A percentile compares a stretch with the other conserved stretches of the same genome.
Evolutionary conservation across 2,888 invertebrate species (phyloP).

Genomic region (Neelides folsomi): DNA sequence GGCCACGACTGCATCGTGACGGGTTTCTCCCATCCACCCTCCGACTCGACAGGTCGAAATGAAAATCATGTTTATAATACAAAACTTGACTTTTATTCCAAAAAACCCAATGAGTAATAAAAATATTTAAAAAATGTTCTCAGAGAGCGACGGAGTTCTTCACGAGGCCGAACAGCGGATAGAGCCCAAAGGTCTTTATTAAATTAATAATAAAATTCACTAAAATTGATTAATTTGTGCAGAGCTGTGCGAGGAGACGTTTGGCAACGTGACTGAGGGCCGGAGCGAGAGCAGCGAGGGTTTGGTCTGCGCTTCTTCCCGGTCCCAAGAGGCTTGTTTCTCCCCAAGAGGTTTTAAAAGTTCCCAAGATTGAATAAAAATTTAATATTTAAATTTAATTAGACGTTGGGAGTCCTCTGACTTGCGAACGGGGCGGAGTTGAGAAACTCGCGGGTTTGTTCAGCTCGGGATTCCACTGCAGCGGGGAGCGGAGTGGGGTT

Average conservation of each 20-base stretch:
- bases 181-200: conserved; percentile 16
- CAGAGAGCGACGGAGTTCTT: conserved; percentile 26
- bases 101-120: too few relatives aligned
- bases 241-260: neutral
- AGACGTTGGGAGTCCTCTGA: conserved; percentile 28
- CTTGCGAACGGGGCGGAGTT: conserved; percentile 14
- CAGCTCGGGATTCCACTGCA: conserved; percentile 28
- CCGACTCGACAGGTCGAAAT: neutral
- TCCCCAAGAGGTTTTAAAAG: neutral
- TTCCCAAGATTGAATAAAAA: neutral
- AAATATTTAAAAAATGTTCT: conserved; percentile 4
- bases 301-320: too few relatives aligned
- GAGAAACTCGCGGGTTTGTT: conserved; percentile 24
- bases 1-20: conserved; percentile 27
- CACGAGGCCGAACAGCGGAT: conserved; percentile 29
- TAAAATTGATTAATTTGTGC: conserved; percentile 3
- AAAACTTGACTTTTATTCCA: neutral
- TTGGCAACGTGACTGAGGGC: too few relatives aligned
- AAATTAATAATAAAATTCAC: conserved; percentile 5
- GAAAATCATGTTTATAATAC: neutral
- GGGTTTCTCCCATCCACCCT: conserved; percentile 25
- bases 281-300: too few relatives aligned
- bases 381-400: neutral
- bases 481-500: conserved; percentile 19
- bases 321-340: neutral